Percentiles rank a stretch among this genome's conserved stretches.
Conservation (phyloP, 2,113 vertebrate genomes). For the Hypanus sabinus region DNA sequence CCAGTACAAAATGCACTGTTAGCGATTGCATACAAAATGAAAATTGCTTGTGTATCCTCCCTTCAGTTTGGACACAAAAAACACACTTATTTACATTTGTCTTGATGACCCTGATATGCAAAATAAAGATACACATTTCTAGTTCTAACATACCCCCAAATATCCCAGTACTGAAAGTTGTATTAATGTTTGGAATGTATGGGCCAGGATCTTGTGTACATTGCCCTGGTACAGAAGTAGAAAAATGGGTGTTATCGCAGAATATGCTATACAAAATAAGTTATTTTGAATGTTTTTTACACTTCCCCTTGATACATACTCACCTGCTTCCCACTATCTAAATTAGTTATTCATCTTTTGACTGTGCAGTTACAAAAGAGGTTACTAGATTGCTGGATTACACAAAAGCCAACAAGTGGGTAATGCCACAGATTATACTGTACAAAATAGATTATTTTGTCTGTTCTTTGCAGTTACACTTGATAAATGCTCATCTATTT, state of each 20-base stretch:
- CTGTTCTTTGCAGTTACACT: background rate
- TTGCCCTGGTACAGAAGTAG: background rate
- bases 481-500: background rate
- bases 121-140: background rate
- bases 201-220: background rate
- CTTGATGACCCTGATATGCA: background rate
- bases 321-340: no score
- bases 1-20: background rate
- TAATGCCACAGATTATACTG: background rate
- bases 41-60: background rate
- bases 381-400: no score
- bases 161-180: background rate
- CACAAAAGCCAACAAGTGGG: background rate
- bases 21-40: background rate
- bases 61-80: background rate
- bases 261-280: no score
- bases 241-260: no score
- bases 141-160: background rate
- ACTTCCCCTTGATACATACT: no score
- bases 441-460: background rate
- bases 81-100: background rate
- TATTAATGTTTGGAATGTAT: background rate
- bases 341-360: no score
- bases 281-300: no score
- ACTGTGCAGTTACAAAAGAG: no score